Base-by-base conservation (phyloP, 2,113 vertebrate genomes). In the Psophia crepitans region DNA sequence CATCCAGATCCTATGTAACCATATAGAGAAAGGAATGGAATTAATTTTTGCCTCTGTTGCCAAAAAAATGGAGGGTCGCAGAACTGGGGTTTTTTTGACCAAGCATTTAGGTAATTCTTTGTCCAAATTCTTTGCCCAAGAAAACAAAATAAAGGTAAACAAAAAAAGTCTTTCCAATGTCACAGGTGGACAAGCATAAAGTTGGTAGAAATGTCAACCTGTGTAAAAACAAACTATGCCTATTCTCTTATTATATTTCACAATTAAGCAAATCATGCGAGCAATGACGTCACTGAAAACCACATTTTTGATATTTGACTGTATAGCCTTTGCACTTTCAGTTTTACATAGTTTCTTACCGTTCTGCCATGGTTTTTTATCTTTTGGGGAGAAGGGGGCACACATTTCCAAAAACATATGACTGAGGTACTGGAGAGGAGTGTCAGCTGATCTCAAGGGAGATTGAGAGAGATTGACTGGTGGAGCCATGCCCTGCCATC, bases 381-480 rank as follows among this genome's bases (percentile, higher is more conserved):
- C 8, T 66, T 75, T 35, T 28, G 11, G 12, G 3, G 4, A 1
- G 3, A 0, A 3, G 6, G 8, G 28, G 17, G 12, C 6, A 8
- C 11, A 15, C 56, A 35, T 84, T 73, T 89, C 23, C 19, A 51
- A 51, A 46, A 27, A 37, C 13, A 24, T 54, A 30, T 14, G 37
- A 8, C 35, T 51, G 33, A 57, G 28, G n/a, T 41, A 78, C n/a
- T n/a, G n/a, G n/a, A n/a, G n/a, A n/a, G n/a, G n/a, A n/a, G n/a
- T n/a, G n/a, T n/a, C n/a, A n/a, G n/a, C n/a, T n/a, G n/a, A n/a
- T n/a, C n/a, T n/a, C n/a, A n/a, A n/a, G n/a, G n/a, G n/a, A n/a
- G n/a, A n/a, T n/a, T n/a, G n/a, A n/a, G n/a, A n/a, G n/a, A n/a
- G n/a, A n/a, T n/a, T n/a, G n/a, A n/a, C n/a, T n/a, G n/a, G n/a